phyloP scores from a whole-genome alignment of 2,888 invertebrate species.

The Dyspetes luteomarginatus region DNA sequence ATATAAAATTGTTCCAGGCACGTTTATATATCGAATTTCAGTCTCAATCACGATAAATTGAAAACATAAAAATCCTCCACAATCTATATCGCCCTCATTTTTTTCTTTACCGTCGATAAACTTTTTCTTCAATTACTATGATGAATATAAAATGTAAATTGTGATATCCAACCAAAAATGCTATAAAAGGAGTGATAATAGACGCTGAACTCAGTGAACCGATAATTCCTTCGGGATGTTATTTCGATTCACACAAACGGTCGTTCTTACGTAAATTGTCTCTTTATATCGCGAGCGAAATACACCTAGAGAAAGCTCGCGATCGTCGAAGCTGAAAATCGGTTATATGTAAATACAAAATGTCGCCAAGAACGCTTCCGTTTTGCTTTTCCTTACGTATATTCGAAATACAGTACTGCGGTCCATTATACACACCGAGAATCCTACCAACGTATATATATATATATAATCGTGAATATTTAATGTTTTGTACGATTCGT shows the following conservation, averaged over 20 bases:
- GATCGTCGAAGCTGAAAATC: conserved; percentile 18
- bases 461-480: conserved; percentile 34
- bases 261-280: neutral
- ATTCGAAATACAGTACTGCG: conserved; percentile 5
- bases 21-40: too few species aligned
- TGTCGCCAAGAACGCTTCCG: conserved; percentile 17
- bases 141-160: neutral
- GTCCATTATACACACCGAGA: conserved; percentile 18
- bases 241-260: neutral
- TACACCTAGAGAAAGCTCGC: neutral
- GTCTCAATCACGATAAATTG: neutral
- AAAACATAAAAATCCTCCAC: neutral
- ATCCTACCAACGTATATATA: neutral
- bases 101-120: neutral
- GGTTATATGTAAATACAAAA: conserved; percentile 15
- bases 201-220: neutral
- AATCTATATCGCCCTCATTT: neutral
- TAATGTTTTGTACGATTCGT: conserved; percentile 29
- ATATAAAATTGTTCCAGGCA: too few species aligned
- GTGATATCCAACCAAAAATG: neutral
- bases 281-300: neutral
- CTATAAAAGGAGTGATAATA: neutral
- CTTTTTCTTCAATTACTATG: neutral
- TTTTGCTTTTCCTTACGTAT: conserved; percentile 11
- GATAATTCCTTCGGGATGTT: neutral